Evolutionary conservation across 1,140 invertebrate species (phyloP), one percentile per base, ranked within the genome.

Genomic region (Leptoteleia sp.): DNA sequence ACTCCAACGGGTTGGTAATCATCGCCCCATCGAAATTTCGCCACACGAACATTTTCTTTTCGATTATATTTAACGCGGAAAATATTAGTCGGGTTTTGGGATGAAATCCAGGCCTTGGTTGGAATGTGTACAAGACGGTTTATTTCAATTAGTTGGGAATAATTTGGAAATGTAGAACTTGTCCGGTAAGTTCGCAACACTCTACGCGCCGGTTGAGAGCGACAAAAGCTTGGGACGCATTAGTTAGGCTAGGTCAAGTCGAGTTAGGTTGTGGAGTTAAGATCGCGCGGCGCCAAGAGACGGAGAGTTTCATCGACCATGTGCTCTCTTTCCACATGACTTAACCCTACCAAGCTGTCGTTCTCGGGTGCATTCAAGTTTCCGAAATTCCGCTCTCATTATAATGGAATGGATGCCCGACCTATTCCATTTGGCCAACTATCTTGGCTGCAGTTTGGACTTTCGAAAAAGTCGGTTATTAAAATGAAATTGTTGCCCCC

Each of bases 311-410:
- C 76, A 68, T 79, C 65, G 77, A 75, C 80, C 82, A 83, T 81
- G 82, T 83, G 82, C 82, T 79, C 77, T 72, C 76, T 81, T n/a
- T 83, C 82, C 80, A 83, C 82, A 83, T 81, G 81, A 83, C 79
- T 83, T 81, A 83, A 79, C 77, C 81, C 52, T 61, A 38, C 76
- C 77, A 70, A 79, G 79, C 81, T 75, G 80, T 65, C 71, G 76
- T 61, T 73, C 57, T 50, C 47, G 35, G 45, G 37, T 43, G 57
- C 67, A 61, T 47, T 50, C 55, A 50, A 73, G 65, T 77, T n/a
- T 76, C 54, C 65, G 65, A 76, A 72, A 78, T 76, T 76, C 70
- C 57, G 16, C 35, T 73, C 68, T 78, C 65, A 72, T 75, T 79
- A 71, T 61, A 70, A 68, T 70, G 38, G 50, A 79, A 79, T 65